Percentiles rank a stretch among this genome's conserved stretches.
phyloP scores from a whole-genome alignment of 2,113 vertebrate species.

The Crypturellus undulatus region DNA sequence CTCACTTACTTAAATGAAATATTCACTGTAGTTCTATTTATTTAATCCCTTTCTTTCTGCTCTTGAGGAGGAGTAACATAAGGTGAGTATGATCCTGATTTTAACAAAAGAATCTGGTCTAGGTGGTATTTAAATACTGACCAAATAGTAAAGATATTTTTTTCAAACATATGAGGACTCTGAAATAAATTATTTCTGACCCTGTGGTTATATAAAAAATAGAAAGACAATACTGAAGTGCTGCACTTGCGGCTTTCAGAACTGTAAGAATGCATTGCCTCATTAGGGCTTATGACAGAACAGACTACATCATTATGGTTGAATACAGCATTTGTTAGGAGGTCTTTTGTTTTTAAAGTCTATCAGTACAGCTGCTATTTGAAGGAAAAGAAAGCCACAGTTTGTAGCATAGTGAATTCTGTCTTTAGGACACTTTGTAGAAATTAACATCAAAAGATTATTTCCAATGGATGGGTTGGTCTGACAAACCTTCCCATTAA shows the following conservation, averaged over 20 bases:
- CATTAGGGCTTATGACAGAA: neutral
- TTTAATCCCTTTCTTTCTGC: neutral
- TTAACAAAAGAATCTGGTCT: neutral
- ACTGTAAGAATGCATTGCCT: neutral
- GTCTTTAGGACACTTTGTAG: neutral
- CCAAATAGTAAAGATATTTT: neutral
- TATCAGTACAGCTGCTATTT: neutral
- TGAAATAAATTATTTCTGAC: neutral
- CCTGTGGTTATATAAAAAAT: neutral
- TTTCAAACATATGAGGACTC: neutral
- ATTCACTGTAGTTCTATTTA: neutral
- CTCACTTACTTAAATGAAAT: neutral
- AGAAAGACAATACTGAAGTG: neutral
- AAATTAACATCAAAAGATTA: neutral
- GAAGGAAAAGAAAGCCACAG: neutral
- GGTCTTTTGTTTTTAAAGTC: neutral
- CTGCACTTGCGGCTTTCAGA: neutral
- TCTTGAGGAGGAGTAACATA: neutral
- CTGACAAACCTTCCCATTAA: neutral
- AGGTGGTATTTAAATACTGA: neutral
- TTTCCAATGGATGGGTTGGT: neutral
- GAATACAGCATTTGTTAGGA: no score
- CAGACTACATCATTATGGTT: neutral
- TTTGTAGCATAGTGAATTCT: neutral
- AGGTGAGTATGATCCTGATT: neutral